Conservation (phyloP, 1,140 invertebrate genomes). For the Apis cerana region DNA sequence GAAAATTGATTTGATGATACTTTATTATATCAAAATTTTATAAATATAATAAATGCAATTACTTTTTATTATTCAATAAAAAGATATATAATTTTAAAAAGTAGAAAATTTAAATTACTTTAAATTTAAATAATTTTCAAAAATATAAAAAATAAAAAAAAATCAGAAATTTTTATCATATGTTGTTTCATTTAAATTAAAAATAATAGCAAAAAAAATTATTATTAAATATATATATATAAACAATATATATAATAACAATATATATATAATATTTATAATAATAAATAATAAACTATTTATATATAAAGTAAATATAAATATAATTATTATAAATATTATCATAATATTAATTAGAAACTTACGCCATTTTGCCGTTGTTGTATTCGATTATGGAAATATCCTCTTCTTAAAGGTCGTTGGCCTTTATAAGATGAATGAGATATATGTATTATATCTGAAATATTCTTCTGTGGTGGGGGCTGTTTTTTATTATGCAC, state of each 20-base stretch:
- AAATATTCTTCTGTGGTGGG: constrained; percentile 30
- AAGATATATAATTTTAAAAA: neutral
- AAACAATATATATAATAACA: neutral
- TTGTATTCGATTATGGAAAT: constrained; percentile 60
- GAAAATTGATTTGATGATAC: no score
- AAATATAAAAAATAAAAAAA: neutral
- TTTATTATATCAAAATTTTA: no score
- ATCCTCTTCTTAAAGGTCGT: constrained; percentile 49
- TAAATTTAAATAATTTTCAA: neutral
- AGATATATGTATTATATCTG: constrained; percentile 53
- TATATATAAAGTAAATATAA: no score
- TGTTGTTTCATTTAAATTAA: neutral
- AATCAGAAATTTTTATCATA: neutral
- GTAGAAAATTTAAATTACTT: neutral
- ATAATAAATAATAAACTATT: no score
- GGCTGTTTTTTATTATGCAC: constrained; percentile 53
- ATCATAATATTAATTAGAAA: neutral
- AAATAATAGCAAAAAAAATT: neutral
- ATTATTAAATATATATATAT: neutral
- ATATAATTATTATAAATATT: neutral
- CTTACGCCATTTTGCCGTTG: constrained; percentile 71
- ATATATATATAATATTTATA: no score
- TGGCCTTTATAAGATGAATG: constrained; percentile 62
- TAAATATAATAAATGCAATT: no score
- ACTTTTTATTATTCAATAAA: no score